phyloP scores from a whole-genome alignment of 2,888 invertebrate genomes.

The Seira sanloemensis region DNA sequence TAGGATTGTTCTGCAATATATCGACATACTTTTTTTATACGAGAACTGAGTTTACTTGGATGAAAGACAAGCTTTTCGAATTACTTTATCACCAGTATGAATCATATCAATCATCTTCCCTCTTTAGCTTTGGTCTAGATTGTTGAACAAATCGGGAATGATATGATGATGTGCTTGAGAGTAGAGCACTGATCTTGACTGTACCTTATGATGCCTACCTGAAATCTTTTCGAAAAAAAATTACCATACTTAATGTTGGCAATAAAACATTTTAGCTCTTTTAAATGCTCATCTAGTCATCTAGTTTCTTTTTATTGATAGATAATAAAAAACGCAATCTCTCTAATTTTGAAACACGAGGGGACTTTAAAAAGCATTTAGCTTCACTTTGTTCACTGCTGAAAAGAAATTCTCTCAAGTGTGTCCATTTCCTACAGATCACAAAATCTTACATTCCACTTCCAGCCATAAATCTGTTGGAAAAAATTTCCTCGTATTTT shows the following conservation, averaged over 20 bases:
- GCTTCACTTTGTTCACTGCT: no score
- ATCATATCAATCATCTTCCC: conserved; percentile 50
- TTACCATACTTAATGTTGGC: background rate
- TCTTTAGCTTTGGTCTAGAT: background rate
- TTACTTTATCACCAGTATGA: conserved; percentile 44
- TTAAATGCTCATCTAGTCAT: no score
- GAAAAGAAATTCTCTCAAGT: conserved; percentile 49
- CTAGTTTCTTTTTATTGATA: no score
- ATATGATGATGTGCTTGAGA: background rate
- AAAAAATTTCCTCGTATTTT: no score
- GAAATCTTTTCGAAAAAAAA: no score
- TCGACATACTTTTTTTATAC: no score
- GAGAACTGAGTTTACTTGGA: background rate
- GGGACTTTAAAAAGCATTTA: no score
- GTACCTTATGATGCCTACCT: conserved; percentile 9
- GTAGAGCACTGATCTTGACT: background rate
- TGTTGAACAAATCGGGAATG: conserved; percentile 2
- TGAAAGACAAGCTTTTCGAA: conserved; percentile 54
- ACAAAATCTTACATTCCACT: no score
- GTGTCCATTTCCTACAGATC: conserved; percentile 22
- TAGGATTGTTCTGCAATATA: no score
- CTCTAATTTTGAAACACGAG: no score
- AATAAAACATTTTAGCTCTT: background rate
- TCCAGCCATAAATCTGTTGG: no score
- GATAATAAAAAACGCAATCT: no score